phyloP scores from a whole-genome alignment of 2,797 vertebrate species.

The Sebastes flavidus region DNA sequence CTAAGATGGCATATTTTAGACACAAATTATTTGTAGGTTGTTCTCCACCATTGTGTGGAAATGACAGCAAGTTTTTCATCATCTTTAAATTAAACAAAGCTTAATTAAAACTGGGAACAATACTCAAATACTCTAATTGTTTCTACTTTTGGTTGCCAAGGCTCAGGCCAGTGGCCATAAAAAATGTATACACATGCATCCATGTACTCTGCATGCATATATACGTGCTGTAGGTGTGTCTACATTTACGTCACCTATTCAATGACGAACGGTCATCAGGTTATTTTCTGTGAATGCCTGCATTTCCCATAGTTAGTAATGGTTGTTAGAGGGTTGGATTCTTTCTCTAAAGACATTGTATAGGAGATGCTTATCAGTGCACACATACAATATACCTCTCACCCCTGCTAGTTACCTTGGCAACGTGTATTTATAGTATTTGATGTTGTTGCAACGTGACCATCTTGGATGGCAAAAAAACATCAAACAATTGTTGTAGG shows the following conservation, averaged over 20 bases:
- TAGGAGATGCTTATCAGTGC: constrained; percentile 2
- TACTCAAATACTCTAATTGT: not conserved
- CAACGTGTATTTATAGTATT: constrained; percentile 41
- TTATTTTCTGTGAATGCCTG: not conserved
- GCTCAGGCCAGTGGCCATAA: no score
- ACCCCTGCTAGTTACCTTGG: constrained; percentile 24
- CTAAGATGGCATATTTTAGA: not conserved
- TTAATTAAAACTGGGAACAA: not conserved
- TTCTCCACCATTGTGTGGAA: not conserved
- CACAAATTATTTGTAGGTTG: not conserved
- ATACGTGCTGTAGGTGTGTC: not conserved
- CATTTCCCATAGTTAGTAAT: not conserved
- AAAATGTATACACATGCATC: not conserved
- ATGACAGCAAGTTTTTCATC: not conserved
- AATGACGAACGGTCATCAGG: not conserved
- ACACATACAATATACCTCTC: not conserved
- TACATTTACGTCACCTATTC: not conserved
- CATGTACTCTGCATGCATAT: not conserved
- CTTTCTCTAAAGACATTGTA: not conserved
- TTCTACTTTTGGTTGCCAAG: not conserved
- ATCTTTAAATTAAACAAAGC: not conserved
- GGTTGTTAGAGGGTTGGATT: not conserved
- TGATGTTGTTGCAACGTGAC: not conserved
- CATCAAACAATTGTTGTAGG: not conserved
- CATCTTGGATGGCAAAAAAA: not conserved